Evolutionary conservation across 2,113 vertebrate species (phyloP).

Genomic region (Nannospalax galili): DNA sequence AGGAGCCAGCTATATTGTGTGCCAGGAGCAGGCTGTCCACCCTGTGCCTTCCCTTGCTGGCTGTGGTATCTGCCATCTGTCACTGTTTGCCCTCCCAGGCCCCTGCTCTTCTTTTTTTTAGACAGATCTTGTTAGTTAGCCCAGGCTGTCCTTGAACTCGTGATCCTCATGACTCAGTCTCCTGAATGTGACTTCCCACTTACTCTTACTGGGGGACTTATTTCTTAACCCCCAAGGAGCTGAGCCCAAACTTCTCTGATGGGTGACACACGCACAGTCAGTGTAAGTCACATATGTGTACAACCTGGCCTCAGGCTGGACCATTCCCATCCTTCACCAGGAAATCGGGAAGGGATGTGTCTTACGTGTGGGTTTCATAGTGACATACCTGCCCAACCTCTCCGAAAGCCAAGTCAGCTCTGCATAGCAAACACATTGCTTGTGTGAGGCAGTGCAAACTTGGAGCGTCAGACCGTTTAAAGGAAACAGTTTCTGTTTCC

Average conservation of each 20-base stretch:
- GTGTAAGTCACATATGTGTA: rapidly evolving
- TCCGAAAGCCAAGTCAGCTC: background rate
- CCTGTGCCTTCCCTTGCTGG: background rate
- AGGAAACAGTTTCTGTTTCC: background rate
- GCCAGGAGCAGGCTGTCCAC: background rate
- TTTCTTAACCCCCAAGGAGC: background rate
- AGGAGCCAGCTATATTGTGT: background rate
- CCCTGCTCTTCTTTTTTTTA: background rate
- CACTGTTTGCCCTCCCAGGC: background rate
- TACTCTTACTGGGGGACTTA: background rate
- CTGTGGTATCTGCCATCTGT: background rate
- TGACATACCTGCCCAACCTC: background rate
- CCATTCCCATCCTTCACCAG: background rate
- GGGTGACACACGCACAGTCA: slow-evolving; percentile 14
- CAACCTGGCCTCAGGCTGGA: background rate
- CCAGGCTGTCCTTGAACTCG: background rate
- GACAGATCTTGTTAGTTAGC: background rate
- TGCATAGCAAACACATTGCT: background rate
- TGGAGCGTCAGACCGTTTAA: background rate
- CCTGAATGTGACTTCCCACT: background rate
- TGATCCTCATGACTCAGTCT: background rate
- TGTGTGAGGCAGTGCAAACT: rapidly evolving
- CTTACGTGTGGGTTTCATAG: background rate
- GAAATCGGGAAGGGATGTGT: background rate
- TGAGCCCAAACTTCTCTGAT: background rate